phyloP scores from a whole-genome alignment of 2,113 vertebrate genomes.

The Mobula hypostoma region DNA sequence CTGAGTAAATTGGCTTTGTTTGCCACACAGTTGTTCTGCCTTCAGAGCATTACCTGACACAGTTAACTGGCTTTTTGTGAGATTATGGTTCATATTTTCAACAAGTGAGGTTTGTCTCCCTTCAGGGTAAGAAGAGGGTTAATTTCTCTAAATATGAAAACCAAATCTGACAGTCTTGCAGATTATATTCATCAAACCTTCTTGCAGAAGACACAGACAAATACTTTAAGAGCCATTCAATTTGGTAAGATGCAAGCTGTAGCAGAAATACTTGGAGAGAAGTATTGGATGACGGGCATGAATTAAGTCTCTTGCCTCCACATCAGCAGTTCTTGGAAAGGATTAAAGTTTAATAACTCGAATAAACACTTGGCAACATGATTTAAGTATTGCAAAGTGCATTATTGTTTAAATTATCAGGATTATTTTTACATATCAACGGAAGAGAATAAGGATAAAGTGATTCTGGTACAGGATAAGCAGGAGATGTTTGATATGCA shows the following conservation, averaged over 20 bases:
- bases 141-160: neutral
- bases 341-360: neutral
- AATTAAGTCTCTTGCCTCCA: neutral
- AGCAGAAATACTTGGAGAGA: neutral
- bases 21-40: too few species aligned
- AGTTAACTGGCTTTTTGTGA: too few species aligned
- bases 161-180: neutral
- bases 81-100: too few species aligned
- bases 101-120: neutral
- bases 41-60: too few species aligned
- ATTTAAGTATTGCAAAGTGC: neutral
- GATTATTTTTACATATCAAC: neutral
- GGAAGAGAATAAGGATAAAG: neutral
- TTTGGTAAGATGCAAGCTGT: neutral
- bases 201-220: neutral
- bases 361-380: neutral
- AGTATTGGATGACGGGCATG: neutral
- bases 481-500: neutral
- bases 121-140: neutral
- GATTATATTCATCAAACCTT: neutral
- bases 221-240: neutral
- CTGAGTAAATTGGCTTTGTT: too few species aligned
- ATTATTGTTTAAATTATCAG: neutral
- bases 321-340: neutral
- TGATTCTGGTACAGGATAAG: neutral